Evolutionary conservation across 2,888 invertebrate species (phyloP).

Genomic region (Rhingia rostrata): DNA sequence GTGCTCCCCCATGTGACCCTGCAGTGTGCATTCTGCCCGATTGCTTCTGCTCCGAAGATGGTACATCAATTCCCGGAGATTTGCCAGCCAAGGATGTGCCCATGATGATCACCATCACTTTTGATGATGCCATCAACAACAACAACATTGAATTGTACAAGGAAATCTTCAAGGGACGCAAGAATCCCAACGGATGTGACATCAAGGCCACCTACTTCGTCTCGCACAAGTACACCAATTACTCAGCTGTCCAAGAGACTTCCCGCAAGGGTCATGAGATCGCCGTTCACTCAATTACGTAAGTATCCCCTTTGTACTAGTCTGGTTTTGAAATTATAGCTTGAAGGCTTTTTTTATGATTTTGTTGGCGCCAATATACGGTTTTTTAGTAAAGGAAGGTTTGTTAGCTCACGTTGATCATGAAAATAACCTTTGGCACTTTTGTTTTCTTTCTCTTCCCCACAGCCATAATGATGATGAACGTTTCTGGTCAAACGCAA

Average conservation of each 20-base stretch:
- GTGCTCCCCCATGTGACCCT: slow-evolving; percentile 94
- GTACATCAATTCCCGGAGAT: slow-evolving; percentile 93
- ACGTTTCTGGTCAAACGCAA: slow-evolving; percentile 95
- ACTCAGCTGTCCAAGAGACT: slow-evolving; percentile 95
- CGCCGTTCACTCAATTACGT: slow-evolving; percentile 96
- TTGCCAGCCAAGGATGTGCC: slow-evolving; percentile 93
- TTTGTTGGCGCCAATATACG: slow-evolving; percentile 23
- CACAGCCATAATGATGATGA: slow-evolving; percentile 94
- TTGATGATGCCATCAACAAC: slow-evolving; percentile 97
- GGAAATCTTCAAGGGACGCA: slow-evolving; percentile 94
- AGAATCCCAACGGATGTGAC: slow-evolving; percentile 96
- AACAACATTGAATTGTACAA: slow-evolving; percentile 97
- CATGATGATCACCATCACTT: slow-evolving; percentile 97
- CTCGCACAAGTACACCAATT: slow-evolving; percentile 96
- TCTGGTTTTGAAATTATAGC: slow-evolving; percentile 46
- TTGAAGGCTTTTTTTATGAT: slow-evolving; percentile 39
- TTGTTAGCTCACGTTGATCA: slow-evolving; percentile 9
- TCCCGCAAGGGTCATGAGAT: slow-evolving; percentile 96
- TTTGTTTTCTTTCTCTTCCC: slow-evolving; percentile 41
- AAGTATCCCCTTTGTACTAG: slow-evolving; percentile 83
- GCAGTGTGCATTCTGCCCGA: slow-evolving; percentile 93
- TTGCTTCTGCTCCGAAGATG: slow-evolving; percentile 97
- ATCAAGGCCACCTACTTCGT: slow-evolving; percentile 96
- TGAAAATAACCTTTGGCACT: slow-evolving; percentile 12
- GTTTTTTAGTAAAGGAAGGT: slow-evolving; percentile 49